These are phyloP conservation scores for Phrynosoma blainvillii DNA, from an alignment of 2,113 vertebrate genomes.

Conservation along the genomic window DNA sequence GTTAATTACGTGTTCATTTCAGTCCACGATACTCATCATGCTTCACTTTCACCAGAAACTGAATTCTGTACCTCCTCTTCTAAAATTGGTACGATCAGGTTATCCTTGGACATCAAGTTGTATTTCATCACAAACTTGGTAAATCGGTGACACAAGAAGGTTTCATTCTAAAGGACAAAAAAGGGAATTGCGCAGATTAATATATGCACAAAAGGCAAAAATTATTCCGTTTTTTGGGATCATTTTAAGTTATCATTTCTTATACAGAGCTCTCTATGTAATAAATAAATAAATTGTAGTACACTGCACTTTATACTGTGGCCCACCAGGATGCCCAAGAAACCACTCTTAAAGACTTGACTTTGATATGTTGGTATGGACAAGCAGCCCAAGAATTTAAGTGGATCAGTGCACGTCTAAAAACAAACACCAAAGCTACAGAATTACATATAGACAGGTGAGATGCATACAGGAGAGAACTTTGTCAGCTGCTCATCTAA, in stretches of 20 bases:
- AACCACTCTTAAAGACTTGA: background rate
- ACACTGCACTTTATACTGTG: background rate
- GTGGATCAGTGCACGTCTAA: background rate
- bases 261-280: background rate
- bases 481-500: background rate
- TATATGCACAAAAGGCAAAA: constrained; percentile 19
- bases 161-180: constrained; percentile 86
- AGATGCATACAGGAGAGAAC: no score
- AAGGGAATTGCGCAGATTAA: constrained; percentile 44
- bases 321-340: background rate
- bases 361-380: no score
- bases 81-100: constrained; percentile 98
- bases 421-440: background rate
- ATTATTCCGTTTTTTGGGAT: background rate
- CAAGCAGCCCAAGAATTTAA: background rate
- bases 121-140: constrained; percentile 99
- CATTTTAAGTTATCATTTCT: background rate
- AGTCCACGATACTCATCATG: constrained; percentile 77
- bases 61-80: constrained; percentile 97
- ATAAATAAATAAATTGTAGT: background rate
- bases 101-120: constrained; percentile 99
- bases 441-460: background rate
- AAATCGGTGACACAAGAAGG: constrained; percentile 98
- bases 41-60: constrained; percentile 94
- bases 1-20: constrained; percentile 68